Evolutionary conservation across 2,888 invertebrate species (phyloP).

Genomic region (Mythimna loreyi): DNA sequence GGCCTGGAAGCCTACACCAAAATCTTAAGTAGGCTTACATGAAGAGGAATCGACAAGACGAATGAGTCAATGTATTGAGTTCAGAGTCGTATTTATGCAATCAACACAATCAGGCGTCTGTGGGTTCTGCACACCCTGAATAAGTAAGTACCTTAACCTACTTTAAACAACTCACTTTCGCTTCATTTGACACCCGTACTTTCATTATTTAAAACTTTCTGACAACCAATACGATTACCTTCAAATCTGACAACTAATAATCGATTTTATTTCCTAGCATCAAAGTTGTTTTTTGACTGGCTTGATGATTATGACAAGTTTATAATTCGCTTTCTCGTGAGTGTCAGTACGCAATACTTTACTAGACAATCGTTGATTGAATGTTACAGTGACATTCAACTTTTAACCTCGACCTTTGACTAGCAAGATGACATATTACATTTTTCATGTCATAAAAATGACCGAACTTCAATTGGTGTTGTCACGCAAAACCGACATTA

Average conservation of each 20-base stretch:
- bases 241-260: constrained; percentile 12
- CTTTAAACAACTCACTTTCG: constrained; percentile 68
- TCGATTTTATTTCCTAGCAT: background rate
- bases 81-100: constrained; percentile 44
- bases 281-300: constrained; percentile 26
- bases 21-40: background rate
- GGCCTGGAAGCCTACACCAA: background rate
- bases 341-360: constrained; percentile 27
- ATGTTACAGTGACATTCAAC: constrained; percentile 40
- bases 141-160: constrained; percentile 62
- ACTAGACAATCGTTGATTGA: constrained; percentile 29
- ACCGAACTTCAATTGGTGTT: constrained; percentile 18
- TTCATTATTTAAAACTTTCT: constrained; percentile 69
- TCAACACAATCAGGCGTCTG: constrained; percentile 20
- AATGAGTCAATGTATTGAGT: constrained; percentile 36
- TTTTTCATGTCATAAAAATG: constrained; percentile 25
- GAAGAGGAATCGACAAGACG: background rate
- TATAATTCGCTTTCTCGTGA: constrained; percentile 51
- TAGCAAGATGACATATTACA: constrained; percentile 20
- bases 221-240: constrained; percentile 30
- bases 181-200: constrained; percentile 72
- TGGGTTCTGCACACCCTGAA: constrained; percentile 47
- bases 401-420: constrained; percentile 47
- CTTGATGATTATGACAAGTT: constrained; percentile 10
- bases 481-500: constrained; percentile 59